phyloP scores from a whole-genome alignment of 2,888 invertebrate genomes.

The Dicroscelio sp. region DNA sequence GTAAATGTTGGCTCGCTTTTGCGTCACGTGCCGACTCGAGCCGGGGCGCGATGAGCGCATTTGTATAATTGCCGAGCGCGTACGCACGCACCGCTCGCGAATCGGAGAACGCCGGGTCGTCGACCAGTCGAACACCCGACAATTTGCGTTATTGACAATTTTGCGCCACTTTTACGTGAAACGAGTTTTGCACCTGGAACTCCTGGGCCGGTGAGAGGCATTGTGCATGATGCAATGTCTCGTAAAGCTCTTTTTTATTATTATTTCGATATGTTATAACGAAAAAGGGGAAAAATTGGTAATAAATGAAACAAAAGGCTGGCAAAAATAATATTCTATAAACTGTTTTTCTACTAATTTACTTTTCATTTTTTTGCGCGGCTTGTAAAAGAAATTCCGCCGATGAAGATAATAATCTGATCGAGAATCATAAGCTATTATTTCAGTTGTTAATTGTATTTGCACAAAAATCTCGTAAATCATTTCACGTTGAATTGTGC shows the following conservation, averaged over 20 bases:
- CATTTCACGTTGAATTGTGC: too few relatives aligned
- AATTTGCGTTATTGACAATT: constrained; percentile 71
- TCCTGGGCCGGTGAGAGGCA: constrained; percentile 37
- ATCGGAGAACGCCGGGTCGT: constrained; percentile 62
- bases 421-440: too few relatives aligned
- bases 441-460: too few relatives aligned
- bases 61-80: constrained; percentile 66
- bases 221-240: constrained; percentile 52
- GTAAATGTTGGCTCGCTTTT: constrained; percentile 54
- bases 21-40: constrained; percentile 58
- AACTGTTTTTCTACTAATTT: too few relatives aligned
- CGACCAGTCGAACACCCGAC: constrained; percentile 61
- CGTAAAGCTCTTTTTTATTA: neutral
- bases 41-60: constrained; percentile 44
- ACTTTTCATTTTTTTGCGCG: too few relatives aligned
- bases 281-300: neutral
- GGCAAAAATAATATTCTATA: too few relatives aligned
- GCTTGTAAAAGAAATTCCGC: too few relatives aligned
- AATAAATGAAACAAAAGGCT: too few relatives aligned
- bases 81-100: too few relatives aligned
- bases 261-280: too few relatives aligned
- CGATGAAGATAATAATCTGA: too few relatives aligned
- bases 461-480: too few relatives aligned
- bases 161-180: constrained; percentile 70
- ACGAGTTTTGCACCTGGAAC: constrained; percentile 66